Evolutionary conservation across 2,888 invertebrate genomes (phyloP).

Genomic region (Erebia ligea): DNA sequence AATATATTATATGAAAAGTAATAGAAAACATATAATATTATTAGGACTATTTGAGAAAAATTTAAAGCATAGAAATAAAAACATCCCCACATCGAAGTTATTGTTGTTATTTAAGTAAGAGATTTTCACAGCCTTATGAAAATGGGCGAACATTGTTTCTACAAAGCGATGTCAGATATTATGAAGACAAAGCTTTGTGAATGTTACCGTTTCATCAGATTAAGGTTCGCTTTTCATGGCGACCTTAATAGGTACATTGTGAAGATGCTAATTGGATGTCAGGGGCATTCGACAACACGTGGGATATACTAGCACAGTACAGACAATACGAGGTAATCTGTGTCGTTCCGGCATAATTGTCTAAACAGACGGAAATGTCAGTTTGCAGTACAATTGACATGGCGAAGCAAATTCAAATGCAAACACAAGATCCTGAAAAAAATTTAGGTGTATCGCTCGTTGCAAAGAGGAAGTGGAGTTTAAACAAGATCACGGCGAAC

Average conservation of each 20-base stretch:
- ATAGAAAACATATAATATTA: too few relatives aligned
- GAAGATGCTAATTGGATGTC: constrained; percentile 40
- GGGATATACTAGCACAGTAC: neutral
- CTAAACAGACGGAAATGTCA: too few relatives aligned
- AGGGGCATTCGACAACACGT: constrained; percentile 29
- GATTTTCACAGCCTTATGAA: constrained; percentile 4
- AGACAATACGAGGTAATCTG: neutral
- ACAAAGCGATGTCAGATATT: constrained; percentile 24
- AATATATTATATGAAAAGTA: too few relatives aligned
- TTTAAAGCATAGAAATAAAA: neutral
- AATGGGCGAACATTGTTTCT: constrained; percentile 24
- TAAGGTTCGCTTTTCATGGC: constrained; percentile 32
- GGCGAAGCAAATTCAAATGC: too few relatives aligned
- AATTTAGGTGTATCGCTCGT: too few relatives aligned
- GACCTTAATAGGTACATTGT: constrained; percentile 33
- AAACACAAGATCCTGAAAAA: too few relatives aligned
- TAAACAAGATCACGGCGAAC: too few relatives aligned
- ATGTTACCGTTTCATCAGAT: constrained; percentile 39
- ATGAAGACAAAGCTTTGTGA: constrained; percentile 37
- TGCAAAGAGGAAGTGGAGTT: too few relatives aligned
- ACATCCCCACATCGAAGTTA: neutral
- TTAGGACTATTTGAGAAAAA: too few relatives aligned
- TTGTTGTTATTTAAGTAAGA: neutral
- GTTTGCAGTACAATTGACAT: too few relatives aligned
- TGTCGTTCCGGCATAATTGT: neutral